Evolutionary conservation across 37 sponge, comb jelly and placozoan species (phyloP).

Genomic region (Beroe forskalii): DNA sequence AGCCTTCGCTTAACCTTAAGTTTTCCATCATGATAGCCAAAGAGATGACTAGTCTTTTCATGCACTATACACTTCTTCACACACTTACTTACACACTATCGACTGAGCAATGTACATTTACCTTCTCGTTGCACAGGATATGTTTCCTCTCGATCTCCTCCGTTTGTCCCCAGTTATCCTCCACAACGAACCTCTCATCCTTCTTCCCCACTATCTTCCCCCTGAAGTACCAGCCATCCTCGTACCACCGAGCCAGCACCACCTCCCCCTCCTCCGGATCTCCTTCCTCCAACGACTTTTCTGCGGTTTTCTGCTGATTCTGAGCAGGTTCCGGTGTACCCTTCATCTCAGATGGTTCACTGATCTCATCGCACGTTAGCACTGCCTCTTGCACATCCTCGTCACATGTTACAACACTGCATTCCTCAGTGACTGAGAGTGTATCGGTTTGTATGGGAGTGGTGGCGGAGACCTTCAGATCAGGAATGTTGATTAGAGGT

Average conservation of each 20-base stretch:
- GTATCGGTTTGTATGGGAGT: slow-evolving; percentile 57
- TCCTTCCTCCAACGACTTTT: neutral
- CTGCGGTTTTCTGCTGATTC: neutral
- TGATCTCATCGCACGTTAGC: neutral
- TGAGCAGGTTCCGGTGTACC: neutral
- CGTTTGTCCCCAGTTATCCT: slow-evolving; percentile 27
- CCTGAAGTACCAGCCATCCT: slow-evolving; percentile 57
- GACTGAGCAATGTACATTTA: neutral
- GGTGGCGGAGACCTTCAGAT: slow-evolving; percentile 21
- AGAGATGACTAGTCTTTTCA: too few relatives aligned
- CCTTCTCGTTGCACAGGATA: neutral
- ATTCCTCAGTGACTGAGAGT: slow-evolving; percentile 1
- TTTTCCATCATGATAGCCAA: too few relatives aligned
- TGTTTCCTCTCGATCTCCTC: slow-evolving; percentile 24
- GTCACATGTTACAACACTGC: neutral
- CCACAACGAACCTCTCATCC: neutral
- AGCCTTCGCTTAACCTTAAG: too few relatives aligned
- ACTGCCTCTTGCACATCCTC: neutral
- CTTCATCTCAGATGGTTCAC: neutral
- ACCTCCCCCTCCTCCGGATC: neutral
- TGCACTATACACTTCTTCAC: neutral
- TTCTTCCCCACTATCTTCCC: slow-evolving; percentile 6
- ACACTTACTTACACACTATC: neutral
- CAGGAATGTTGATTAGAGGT: neutral
- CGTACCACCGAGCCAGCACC: slow-evolving; percentile 32